Evolutionary conservation across 2,113 vertebrate species (phyloP).

Genomic region (Atlantisia rogersi): DNA sequence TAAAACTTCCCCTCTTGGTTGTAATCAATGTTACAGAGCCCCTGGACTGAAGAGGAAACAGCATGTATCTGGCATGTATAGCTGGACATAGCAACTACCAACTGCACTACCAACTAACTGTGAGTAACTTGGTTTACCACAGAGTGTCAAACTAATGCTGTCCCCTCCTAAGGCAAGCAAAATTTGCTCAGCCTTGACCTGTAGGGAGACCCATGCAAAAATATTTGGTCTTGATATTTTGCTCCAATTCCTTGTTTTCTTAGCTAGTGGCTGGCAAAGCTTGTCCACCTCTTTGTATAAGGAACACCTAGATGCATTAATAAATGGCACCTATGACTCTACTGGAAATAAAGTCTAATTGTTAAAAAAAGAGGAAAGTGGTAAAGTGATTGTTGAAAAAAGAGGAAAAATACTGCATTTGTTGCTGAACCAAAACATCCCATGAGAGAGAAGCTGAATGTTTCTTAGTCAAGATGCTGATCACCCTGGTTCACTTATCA

Average conservation of each 20-base stretch:
- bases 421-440: neutral
- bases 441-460: neutral
- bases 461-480: neutral
- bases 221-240: neutral
- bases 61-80: neutral
- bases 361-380: neutral
- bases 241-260: neutral
- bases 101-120: neutral
- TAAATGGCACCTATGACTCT: too few relatives aligned
- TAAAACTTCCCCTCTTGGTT: neutral
- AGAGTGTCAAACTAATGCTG: neutral
- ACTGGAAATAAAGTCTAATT: neutral
- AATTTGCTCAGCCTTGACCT: neutral
- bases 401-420: neutral
- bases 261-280: neutral
- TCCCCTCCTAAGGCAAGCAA: neutral
- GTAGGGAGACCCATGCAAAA: neutral
- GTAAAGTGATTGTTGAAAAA: neutral
- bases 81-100: neutral
- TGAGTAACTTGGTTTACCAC: neutral
- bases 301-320: too few relatives aligned
- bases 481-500: neutral
- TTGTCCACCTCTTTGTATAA: neutral
- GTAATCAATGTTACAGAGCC: neutral
- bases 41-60: neutral